Evolutionary conservation across 2,797 vertebrate genomes (phyloP).

Genomic region (Crenichthys baileyi): DNA sequence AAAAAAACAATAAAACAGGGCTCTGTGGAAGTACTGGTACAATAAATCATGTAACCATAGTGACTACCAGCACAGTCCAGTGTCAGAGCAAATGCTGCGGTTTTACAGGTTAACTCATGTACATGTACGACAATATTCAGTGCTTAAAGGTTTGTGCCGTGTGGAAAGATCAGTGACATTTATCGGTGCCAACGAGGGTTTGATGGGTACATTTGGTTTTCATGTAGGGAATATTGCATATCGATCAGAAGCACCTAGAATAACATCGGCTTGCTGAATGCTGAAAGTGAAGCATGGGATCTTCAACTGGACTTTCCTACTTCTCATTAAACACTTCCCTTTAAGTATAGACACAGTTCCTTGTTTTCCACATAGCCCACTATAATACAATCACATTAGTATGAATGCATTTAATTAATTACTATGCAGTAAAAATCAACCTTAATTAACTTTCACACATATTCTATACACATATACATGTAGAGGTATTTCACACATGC

Average conservation of each 20-base stretch:
- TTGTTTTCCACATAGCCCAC: conserved; percentile 51
- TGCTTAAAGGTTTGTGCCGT: conserved; percentile 52
- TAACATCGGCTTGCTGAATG: conserved; percentile 35
- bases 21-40: conserved; percentile 52
- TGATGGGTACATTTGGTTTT: conserved; percentile 57
- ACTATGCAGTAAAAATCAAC: conserved; percentile 46
- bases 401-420: conserved; percentile 49
- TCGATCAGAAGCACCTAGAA: conserved; percentile 36
- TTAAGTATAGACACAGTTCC: conserved; percentile 65
- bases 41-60: conserved; percentile 37
- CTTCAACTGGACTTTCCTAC: conserved; percentile 36
- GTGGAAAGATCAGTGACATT: conserved; percentile 29
- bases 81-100: conserved; percentile 64
- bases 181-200: conserved; percentile 45
- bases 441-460: conserved; percentile 44
- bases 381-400: conserved; percentile 33
- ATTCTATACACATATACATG: conserved; percentile 59
- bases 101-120: conserved; percentile 57
- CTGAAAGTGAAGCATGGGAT: conserved; percentile 18
- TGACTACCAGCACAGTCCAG: conserved; percentile 51
- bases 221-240: conserved; percentile 57
- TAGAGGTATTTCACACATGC: conserved; percentile 61
- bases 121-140: conserved; percentile 44
- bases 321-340: conserved; percentile 38
- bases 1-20: conserved; percentile 38